phyloP scores from a whole-genome alignment of 2,888 invertebrate species.

The Palloptera scutellata region DNA sequence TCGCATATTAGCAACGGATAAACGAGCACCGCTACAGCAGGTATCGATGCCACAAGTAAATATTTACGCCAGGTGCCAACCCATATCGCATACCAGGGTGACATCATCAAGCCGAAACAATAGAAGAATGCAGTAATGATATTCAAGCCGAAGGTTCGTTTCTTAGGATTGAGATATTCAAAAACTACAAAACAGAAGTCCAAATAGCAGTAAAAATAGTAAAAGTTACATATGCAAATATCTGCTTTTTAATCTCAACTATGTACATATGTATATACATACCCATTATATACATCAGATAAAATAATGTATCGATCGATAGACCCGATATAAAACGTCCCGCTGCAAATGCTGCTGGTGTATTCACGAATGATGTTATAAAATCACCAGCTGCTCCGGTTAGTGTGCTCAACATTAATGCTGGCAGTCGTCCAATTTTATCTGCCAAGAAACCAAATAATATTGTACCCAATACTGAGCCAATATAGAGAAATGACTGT shows the following conservation, averaged over 20 bases:
- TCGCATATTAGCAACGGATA: slow-evolving; percentile 68
- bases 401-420: slow-evolving; percentile 67
- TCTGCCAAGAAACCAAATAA: slow-evolving; percentile 69
- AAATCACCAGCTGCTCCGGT: slow-evolving; percentile 67
- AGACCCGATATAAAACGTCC: slow-evolving; percentile 69
- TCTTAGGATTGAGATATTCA: slow-evolving; percentile 69
- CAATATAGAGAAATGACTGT: slow-evolving; percentile 70
- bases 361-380: slow-evolving; percentile 64
- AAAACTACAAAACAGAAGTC: slow-evolving; percentile 63
- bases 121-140: slow-evolving; percentile 69
- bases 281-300: slow-evolving; percentile 71
- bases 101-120: slow-evolving; percentile 65
- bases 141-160: slow-evolving; percentile 69
- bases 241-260: too few relatives aligned
- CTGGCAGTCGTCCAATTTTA: slow-evolving; percentile 67
- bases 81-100: slow-evolving; percentile 66
- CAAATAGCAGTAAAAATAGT: too few relatives aligned
- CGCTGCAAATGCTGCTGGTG: slow-evolving; percentile 64
- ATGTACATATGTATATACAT: too few relatives aligned
- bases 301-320: slow-evolving; percentile 69
- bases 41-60: slow-evolving; percentile 65
- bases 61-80: slow-evolving; percentile 67
- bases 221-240: too few relatives aligned
- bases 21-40: slow-evolving; percentile 63
- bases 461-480: slow-evolving; percentile 70